A percentile compares a stretch with the other conserved stretches of the same genome.
Evolutionary conservation across 1,140 invertebrate genomes (phyloP).

Genomic region (Microplitis demolitor): DNA sequence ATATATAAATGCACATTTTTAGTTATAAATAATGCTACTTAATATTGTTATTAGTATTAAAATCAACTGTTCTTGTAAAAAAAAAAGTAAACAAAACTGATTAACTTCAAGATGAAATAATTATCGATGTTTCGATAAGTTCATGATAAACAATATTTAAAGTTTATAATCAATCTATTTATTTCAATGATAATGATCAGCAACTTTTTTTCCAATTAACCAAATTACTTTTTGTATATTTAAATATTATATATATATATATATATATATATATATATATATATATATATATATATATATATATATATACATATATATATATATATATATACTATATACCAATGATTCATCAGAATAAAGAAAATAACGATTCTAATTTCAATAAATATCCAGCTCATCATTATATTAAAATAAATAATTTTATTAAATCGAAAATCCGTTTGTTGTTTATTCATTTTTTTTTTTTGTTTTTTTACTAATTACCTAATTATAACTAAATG

Average conservation of each 20-base stretch:
- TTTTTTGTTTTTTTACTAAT: constrained; percentile 14
- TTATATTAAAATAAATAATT: constrained; percentile 27
- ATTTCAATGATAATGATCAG: constrained; percentile 21
- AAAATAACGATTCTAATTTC: constrained; percentile 5
- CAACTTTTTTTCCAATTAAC: not conserved
- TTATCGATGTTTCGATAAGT: not conserved
- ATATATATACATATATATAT: not conserved
- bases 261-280: constrained; percentile 13
- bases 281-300: not conserved
- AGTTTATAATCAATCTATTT: constrained; percentile 20
- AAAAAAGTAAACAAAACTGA: not conserved
- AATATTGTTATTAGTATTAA: not conserved
- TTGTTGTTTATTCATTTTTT: not conserved
- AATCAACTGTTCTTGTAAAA: not conserved
- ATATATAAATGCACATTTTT: not conserved
- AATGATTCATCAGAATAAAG: constrained; percentile 1
- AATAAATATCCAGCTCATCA: constrained; percentile 15
- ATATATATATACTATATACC: constrained; percentile 12
- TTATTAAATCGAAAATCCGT: constrained; percentile 1
- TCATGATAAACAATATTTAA: not conserved
- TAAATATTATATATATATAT: not conserved
- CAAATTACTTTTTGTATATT: not conserved
- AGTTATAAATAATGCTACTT: not conserved
- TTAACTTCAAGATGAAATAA: not conserved
- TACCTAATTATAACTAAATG: constrained; percentile 29